These are phyloP conservation scores for Coracopsis vasa DNA, from an alignment of 2,113 vertebrate species.

Conservation along the genomic window DNA sequence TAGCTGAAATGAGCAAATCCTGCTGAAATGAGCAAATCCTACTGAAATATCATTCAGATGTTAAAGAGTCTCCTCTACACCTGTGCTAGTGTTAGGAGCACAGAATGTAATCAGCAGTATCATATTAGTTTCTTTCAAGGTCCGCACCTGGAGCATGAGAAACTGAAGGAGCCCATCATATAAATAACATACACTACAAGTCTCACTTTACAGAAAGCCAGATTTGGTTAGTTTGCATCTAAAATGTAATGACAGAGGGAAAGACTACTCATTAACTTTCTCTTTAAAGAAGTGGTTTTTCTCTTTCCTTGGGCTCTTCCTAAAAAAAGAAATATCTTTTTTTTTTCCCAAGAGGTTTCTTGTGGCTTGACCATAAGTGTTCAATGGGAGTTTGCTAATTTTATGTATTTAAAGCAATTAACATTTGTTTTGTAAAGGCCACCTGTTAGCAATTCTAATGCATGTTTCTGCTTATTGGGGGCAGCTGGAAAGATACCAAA, in stretches of 20 bases:
- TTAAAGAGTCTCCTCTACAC: background rate
- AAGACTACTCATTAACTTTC: background rate
- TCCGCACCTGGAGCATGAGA: background rate
- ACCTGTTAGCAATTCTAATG: background rate
- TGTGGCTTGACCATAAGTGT: background rate
- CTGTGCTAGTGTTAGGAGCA: background rate
- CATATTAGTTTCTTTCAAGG: background rate
- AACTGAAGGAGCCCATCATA: background rate
- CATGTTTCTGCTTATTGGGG: background rate
- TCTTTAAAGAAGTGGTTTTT: slow-evolving; percentile 15
- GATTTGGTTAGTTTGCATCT: background rate
- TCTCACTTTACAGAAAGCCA: background rate
- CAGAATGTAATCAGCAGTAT: background rate
- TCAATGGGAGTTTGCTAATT: background rate
- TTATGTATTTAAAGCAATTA: slow-evolving; percentile 7
- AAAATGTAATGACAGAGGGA: background rate
- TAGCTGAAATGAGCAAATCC: background rate
- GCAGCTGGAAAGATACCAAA: background rate
- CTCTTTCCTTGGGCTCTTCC: background rate
- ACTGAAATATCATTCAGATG: background rate
- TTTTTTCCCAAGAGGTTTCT: background rate
- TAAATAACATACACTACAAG: fast-evolving
- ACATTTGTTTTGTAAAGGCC: background rate
- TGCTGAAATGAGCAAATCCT: background rate
- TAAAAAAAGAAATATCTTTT: background rate